These are phyloP conservation scores for Fissipunctia ypsillon DNA, from an alignment of 2,888 invertebrate genomes.

Conservation along the genomic window DNA sequence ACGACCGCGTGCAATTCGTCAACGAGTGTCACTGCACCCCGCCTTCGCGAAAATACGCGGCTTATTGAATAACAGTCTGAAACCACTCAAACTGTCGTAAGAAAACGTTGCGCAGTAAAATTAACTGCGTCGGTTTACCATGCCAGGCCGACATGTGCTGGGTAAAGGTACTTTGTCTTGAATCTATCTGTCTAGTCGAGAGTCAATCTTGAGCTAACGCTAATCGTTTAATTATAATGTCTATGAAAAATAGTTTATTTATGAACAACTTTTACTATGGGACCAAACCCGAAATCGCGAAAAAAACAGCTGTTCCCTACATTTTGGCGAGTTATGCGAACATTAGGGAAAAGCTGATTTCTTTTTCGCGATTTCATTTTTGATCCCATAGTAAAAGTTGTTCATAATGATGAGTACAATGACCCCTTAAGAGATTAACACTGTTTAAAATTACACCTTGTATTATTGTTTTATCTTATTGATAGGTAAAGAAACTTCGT, in stretches of 20 bases:
- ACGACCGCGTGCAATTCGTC: slow-evolving; percentile 71
- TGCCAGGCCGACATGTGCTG: neutral
- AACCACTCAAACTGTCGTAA: slow-evolving; percentile 17
- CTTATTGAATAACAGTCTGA: slow-evolving; percentile 41
- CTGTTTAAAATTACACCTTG: too few relatives aligned
- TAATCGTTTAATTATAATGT: neutral
- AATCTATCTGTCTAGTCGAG: neutral
- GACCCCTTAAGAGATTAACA: too few relatives aligned
- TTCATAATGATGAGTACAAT: too few relatives aligned
- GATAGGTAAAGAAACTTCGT: too few relatives aligned
- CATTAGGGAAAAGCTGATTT: too few relatives aligned
- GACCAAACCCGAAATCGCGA: too few relatives aligned
- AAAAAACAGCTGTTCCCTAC: too few relatives aligned
- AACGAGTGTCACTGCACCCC: slow-evolving; percentile 65
- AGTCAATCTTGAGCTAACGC: neutral
- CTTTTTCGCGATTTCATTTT: too few relatives aligned
- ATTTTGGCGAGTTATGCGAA: too few relatives aligned
- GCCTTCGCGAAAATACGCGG: slow-evolving; percentile 52
- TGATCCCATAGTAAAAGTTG: too few relatives aligned
- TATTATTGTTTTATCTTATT: too few relatives aligned
- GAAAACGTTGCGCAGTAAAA: slow-evolving; percentile 1
- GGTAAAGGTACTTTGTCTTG: neutral
- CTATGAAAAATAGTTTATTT: neutral
- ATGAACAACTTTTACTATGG: too few relatives aligned
- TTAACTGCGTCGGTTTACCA: neutral